Evolutionary conservation across 2,888 invertebrate genomes (phyloP), one percentile per base, ranked within the genome.

Genomic region (Ornithoptera priamus): DNA sequence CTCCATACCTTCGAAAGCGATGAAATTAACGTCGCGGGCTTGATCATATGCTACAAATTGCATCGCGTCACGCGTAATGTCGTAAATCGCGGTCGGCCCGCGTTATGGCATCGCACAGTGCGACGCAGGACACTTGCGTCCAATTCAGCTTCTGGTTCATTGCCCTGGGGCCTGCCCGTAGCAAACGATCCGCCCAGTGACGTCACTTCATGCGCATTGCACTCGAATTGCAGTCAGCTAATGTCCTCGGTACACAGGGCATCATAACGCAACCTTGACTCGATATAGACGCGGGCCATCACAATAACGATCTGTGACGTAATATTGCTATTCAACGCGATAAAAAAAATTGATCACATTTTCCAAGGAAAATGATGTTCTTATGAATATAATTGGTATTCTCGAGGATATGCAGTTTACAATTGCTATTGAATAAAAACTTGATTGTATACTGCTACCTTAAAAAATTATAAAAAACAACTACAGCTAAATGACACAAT

Each of bases 101-200:
- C 82, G 83, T 85, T 82, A 80, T 83, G 83, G 56, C 67, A 61
- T 82, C 81, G 80, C 82, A 79, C 78, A 77, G 75, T 76, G 74
- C 81, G 82, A 83, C 83, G 85, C 88, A 87, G 88, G 88, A 90
- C 88, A 88, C 86, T 88, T 88, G 84, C 82, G 85, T 86, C 88
- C 90, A 90, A 91, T 90, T 90, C 88, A 86, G 84, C 79, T 81
- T 80, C 75, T 82, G 88, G 91, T 88, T 90, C 91, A 89, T 85
- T 87, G 91, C 84, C 89, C 89, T 78, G 82, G 74, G 78, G 78
- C 78, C 80, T 80, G 81, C 75, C 78, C 80, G 85, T 85, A 82
- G 87, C 86, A 86, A 85, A 86, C 83, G 84, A 83, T 79, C 78
- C 80, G 80, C 83, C 79, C 80, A 79, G 84, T 88, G 88, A 90